Evolutionary conservation across 2,113 vertebrate species (phyloP).

Genomic region (Pardalotus punctatus): DNA sequence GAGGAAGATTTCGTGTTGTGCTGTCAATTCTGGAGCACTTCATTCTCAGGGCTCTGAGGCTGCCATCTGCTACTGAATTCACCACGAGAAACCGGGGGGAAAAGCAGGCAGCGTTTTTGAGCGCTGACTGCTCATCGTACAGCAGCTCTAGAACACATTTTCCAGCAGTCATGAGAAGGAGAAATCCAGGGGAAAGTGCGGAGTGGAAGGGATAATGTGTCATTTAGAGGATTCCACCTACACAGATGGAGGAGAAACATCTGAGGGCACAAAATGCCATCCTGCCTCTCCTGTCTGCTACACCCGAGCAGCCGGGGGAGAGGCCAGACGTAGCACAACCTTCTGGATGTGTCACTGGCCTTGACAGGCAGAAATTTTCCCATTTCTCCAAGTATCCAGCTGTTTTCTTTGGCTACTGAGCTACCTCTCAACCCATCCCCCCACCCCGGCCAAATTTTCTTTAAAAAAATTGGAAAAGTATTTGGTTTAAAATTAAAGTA

Average conservation of each 20-base stretch:
- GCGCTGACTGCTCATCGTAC: not conserved
- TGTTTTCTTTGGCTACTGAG: not conserved
- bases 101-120: not conserved
- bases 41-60: constrained; percentile 14
- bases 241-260: not conserved
- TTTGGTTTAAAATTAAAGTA: not conserved
- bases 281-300: not conserved
- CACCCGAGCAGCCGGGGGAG: not conserved
- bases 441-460: not conserved
- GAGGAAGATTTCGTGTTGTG: not conserved
- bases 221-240: not conserved
- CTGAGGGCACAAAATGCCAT: not conserved
- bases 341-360: not conserved
- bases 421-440: not conserved
- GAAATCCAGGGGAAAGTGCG: not conserved
- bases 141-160: not conserved
- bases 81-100: not conserved
- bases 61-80: constrained; percentile 31
- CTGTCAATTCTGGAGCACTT: not conserved
- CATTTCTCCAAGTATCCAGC: not conserved
- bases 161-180: not conserved
- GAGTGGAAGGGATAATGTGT: not conserved
- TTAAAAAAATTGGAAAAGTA: not conserved
- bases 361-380: not conserved
- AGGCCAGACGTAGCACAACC: rapidly evolving